Base-by-base conservation (phyloP, 1,140 invertebrate species). In the Ephestia elutella region DNA sequence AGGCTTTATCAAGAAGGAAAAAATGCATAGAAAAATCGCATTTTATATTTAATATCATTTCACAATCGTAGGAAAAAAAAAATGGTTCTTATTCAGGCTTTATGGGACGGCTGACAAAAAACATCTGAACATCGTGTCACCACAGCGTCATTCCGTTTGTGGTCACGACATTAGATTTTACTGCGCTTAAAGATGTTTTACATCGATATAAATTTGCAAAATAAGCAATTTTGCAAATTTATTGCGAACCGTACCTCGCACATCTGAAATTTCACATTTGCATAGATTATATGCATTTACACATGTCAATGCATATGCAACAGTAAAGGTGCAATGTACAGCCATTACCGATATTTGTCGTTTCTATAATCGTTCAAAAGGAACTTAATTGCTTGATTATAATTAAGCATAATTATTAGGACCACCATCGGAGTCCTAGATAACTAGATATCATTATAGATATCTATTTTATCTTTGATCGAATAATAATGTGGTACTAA, bases 201-300 rank as follows among this genome's bases (percentile, higher is more conserved):
- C n/a, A n/a, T n/a, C n/a, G 21, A 25, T 25, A 25, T 7, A 25
- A 25, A 25, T 3, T n/a, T n/a, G n/a, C n/a, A 25, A 25, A 25
- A 25, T 3, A 25, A 25, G 21, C 21, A 25, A n/a, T n/a, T 25
- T 25, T 7, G 21, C 21, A 25, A 25, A 25, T 25, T 7, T 2
- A 2, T 44, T 44, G 13, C 38, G 0, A 8, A 44, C 38, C 38
- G 38, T 44, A 44, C 38, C 25, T 44, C n/a, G 5, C 38, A 44
- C 38, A 44, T 44, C 3, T 44, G 38, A 44, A 44, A 15, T 44
- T 44, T 44, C n/a, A 44, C 38, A 44, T 44, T 44, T 44, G 38
- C 38, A 44, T 44, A 44, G 38, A 44, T 44, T 44, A 44, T 15
- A 44, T 15, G n/a, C 38, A 32, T 32, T 32, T 7, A 32, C 11